Base-by-base conservation (phyloP, 2,113 vertebrate species). In the Tragelaphus imberbis region DNA sequence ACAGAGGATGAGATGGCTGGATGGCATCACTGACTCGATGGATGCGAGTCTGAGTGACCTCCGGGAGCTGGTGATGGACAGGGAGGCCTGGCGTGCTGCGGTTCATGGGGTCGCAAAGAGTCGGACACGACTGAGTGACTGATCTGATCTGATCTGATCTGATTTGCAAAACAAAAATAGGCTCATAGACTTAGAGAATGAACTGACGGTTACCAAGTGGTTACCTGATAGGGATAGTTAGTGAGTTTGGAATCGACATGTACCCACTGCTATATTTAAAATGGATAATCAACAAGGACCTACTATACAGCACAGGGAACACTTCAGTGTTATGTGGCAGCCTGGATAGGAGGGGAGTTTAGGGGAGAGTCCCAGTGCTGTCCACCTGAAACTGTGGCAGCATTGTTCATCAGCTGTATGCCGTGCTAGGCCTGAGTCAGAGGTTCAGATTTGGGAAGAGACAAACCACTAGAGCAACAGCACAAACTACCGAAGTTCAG, bases 371-470 rank as follows among this genome's bases (percentile, higher is more conserved):
- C 36, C 71, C 21, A 3, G 1, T 14, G 21, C 36, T 25, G 36
- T 75, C 21, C 71, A 25, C 6, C 71, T 40, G 21, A 44, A 25
- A 7, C 36, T 75, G 0, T 44, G 21, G 0, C 21, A 25, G 3
- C 71, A 44, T 2, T 25, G 36, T 25, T 44, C 21, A 25, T 25
- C 71, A 13, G 36, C 71, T 44, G 21, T 44, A 21, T 44, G 36
- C 21, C 25, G n/a, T 2, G 36, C 21, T 44, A 25, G 36, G 1
- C 16, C 30, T n/a, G 51, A 51, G 14, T 71, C 77, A 25, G 27
- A 55, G 53, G 30, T 51, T 77, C 33, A 79, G 44, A 61, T 85
- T 30, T 9, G 51, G n/a, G 14, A 58, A 40, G 36, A 51, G 14
- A 47, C 1, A 65, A 56, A 13, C 10, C 53, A 2, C 40, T 56